A percentile compares a stretch with the other conserved stretches of the same genome.
Evolutionary conservation across 53 echinoderm and acorn worm genomes (phyloP).

Genomic region (Paelopatides confundens): DNA sequence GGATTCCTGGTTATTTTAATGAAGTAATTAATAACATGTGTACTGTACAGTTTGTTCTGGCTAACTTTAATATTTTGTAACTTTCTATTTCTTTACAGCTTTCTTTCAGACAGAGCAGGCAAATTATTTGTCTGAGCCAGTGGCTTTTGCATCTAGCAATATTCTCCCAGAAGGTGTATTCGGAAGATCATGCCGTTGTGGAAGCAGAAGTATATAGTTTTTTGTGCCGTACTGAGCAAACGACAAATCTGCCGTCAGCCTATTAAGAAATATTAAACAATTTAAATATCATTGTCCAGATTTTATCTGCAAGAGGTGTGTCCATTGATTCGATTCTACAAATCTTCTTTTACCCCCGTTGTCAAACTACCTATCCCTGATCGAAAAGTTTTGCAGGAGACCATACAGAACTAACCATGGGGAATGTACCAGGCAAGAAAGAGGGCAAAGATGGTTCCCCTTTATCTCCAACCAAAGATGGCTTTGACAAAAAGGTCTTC

Average conservation of each 20-base stretch:
- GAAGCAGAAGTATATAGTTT: constrained; percentile 49
- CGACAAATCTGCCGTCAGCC: constrained; percentile 39
- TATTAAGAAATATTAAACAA: constrained; percentile 30
- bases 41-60: too few species aligned
- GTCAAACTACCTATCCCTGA: background rate
- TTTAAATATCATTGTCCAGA: background rate
- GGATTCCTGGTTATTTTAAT: too few species aligned
- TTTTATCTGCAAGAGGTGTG: background rate
- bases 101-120: constrained; percentile 16
- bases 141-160: constrained; percentile 35
- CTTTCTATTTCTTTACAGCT: background rate
- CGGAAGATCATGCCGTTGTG: constrained; percentile 47
- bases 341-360: background rate
- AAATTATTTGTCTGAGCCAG: constrained; percentile 31
- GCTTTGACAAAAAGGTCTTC: constrained; percentile 70
- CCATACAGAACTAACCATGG: constrained; percentile 61
- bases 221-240: constrained; percentile 36
- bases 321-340: background rate
- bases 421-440: constrained; percentile 85
- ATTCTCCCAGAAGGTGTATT: constrained; percentile 44
- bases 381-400: background rate
- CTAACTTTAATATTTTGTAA: too few species aligned
- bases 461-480: constrained; percentile 91
- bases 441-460: constrained; percentile 94
- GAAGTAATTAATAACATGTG: too few species aligned